A percentile compares a stretch with the other conserved stretches of the same genome.
Evolutionary conservation across 1,140 invertebrate genomes (phyloP).

Genomic region (Oedothorax gibbosus): DNA sequence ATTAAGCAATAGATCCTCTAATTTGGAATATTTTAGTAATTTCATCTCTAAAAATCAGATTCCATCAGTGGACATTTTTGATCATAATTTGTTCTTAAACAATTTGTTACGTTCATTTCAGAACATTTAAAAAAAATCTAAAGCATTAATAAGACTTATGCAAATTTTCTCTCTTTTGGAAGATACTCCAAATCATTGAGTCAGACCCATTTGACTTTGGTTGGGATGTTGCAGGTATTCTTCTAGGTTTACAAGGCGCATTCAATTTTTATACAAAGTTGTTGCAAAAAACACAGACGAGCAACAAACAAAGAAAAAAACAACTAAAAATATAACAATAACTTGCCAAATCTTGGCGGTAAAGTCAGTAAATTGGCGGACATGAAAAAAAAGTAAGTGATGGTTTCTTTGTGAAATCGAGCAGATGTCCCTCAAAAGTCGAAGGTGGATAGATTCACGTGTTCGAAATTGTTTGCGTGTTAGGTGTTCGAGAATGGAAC

Average conservation of each 20-base stretch:
- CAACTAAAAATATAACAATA: not conserved
- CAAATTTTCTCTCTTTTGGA: too few species aligned
- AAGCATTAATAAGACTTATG: too few species aligned
- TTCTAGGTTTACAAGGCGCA: constrained; percentile 1
- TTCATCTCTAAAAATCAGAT: too few species aligned
- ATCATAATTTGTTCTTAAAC: too few species aligned
- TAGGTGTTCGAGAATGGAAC: constrained; percentile 23
- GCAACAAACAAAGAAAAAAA: constrained; percentile 1
- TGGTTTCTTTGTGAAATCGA: constrained; percentile 27
- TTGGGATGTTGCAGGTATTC: not conserved
- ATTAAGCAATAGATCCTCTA: too few species aligned
- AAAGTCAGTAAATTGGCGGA: not conserved
- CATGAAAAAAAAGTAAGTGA: constrained; percentile 37
- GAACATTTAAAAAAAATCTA: too few species aligned
- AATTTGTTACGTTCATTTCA: too few species aligned
- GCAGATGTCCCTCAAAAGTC: constrained; percentile 34
- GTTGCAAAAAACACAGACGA: not conserved
- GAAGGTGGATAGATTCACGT: constrained; percentile 18
- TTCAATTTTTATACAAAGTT: not conserved
- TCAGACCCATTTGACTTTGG: not conserved
- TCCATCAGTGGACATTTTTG: too few species aligned
- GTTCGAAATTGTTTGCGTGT: constrained; percentile 39
- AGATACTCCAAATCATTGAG: too few species aligned
- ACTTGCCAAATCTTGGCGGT: too few species aligned
- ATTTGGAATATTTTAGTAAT: too few species aligned